Base-by-base conservation (phyloP, 35 echinoderm and acorn worm genomes). In the Strongylocentrotus purpuratus region DNA sequence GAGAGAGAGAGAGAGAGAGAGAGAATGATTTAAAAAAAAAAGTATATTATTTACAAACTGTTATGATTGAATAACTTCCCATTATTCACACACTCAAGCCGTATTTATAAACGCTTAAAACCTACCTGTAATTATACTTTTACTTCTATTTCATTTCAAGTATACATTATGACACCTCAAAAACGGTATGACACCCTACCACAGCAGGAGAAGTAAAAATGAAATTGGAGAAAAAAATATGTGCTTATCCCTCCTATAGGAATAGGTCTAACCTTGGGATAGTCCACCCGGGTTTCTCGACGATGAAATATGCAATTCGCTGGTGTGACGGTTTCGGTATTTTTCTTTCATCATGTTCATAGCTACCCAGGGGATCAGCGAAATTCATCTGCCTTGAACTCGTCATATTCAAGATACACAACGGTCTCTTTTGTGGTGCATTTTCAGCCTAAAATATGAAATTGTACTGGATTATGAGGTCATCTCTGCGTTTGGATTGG, bases 341-440 rank as follows among this genome's bases (percentile, higher is more conserved):
- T 78, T 78, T 78, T 78, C 28, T 78, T 28, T n/a, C 28, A 28
- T 78, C 65, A 78, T 7, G 65, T n/a, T 28, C 65, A 18, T 78
- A 28, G 4, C 52, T 78, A 78, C 65, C 65, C 22, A 28, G 65
- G 65, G 65, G 22, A 78, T 78, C 20, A 78, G 65, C 65, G 65
- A 78, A 78, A 78, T 78, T 78, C 22, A 78, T 28, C 65, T 18
- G 65, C 65, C 65, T 78, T 78, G 65, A 78, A 78, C 65, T 78
- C 65, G 65, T 78, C 65, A 78, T 28, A 78, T 78, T 78, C 65
- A 78, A 78, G 18, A 78, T 78, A 78, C 65, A 78, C 65, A 78
- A 78, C 65, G 65, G 65, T 25, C 25, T 78, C 65, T 78, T 78
- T 78, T 78, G 65, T 78, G 65, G 22, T 25, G 20, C 18, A 78